Base-by-base conservation (phyloP, 1,140 invertebrate genomes). In the Amyelois transitella region DNA sequence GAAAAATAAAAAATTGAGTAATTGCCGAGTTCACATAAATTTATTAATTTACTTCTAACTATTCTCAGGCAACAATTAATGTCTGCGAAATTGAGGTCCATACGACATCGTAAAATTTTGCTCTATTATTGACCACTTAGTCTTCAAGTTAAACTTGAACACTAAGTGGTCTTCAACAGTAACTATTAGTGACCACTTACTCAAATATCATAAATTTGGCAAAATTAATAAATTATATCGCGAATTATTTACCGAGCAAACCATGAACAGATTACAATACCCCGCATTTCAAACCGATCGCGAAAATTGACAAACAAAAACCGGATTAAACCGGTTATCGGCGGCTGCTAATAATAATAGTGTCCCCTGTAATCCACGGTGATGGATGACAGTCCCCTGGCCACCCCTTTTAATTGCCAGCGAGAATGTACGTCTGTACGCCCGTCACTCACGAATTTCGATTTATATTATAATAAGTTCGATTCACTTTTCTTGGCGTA, bases 401-500 rank as follows among this genome's bases (percentile, higher is more conserved):
- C 68, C 68, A 69, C 72, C 75, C 75, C 73, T 78, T 80, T 78
- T 78, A 75, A 78, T 76, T 78, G 75, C 68, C 66, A 56, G 66
- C 64, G 66, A 68, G 62, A 68, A 71, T 75, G 55, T 64, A 59
- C 69, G 60, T 43, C 71, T 38, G n/a, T 14, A 38, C 72, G 75
- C 77, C 78, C 75, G 69, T 81, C 75, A 78, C 60, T 60, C 64
- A 61, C 59, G 53, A 72, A 71, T 81, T 77, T 77, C 79, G 66
- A 82, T 82, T 77, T 82, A 80, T 82, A 82, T 82, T 82, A 82
- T 80, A 82, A 81, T 81, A 74, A 73, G 72, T 72, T 77, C 69
- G 64, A 69, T 70, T 68, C 55, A 52, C 6, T 22, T 25, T 19
- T 43, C 49, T 53, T 44, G 19, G 2, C 44, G 20, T 51, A 50